Base-by-base conservation (phyloP, 92 coral and sea anemone species). In the Isaurus tuberculatus region DNA sequence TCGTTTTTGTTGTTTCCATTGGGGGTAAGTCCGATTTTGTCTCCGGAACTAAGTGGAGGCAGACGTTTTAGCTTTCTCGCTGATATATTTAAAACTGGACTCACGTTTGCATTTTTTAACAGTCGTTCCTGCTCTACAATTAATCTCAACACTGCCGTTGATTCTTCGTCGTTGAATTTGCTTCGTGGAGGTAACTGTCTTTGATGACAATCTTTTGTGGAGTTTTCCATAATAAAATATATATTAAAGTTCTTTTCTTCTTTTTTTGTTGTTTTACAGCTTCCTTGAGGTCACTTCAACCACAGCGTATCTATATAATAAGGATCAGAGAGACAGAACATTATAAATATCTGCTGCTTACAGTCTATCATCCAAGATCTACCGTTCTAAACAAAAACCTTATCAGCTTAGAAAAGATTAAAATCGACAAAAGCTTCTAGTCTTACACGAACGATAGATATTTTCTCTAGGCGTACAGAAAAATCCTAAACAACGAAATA, bases 111-210 rank as follows among this genome's bases (percentile, higher is more conserved):
- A 58, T 90, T 88, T 74, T 92, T 92, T 27, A 96, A 88, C 0
- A 97, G 83, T 31, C 88, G 88, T 87, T 97, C 93, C 58, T 97
- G 99, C 65, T 97, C 95, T 28, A 94, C 81, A 19, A 97, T 92
- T 43, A 97, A 79, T 79, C 98, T 75, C 32, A 97, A 73, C 25
- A 97, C 95, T 32, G 96, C 99, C 22, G 99, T 97, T 3, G 99
- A 89, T 85, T 97, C 99, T 61, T 97, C 93, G 70, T 97, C 99
- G 90, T 97, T 97, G 33, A 97, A 97, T 74, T 95, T 92, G 46
- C 98, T 94, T 25, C 95, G 73, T 20, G 99, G 99, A 6, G 99
- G 99, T 5, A 80, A 37, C 42, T 80, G 64, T n/a, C 73, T 17
- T 43, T 80, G 64, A 16, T 30, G 46, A 14, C 29, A 65, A 15